Percentiles rank a stretch among this genome's conserved stretches.
phyloP scores from a whole-genome alignment of 2,888 invertebrate species.

The Idaea dimidiata region DNA sequence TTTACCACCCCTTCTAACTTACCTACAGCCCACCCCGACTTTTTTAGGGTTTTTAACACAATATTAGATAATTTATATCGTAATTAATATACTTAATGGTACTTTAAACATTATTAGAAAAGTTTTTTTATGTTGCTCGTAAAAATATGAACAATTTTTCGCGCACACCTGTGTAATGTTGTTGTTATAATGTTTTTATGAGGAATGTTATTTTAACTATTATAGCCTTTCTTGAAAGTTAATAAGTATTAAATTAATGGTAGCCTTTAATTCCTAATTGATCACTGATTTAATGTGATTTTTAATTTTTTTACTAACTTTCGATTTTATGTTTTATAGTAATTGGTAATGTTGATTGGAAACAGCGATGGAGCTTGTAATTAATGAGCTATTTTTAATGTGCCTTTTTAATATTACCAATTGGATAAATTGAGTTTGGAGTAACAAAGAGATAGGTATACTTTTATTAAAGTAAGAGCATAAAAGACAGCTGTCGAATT shows the following conservation, averaged over 20 bases:
- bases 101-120: conserved; percentile 73
- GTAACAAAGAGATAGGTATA: too few species aligned
- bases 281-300: too few species aligned
- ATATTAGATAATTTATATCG: conserved; percentile 78
- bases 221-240: neutral
- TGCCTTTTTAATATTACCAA: too few species aligned
- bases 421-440: too few species aligned
- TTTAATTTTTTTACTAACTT: too few species aligned
- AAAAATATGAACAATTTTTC: conserved; percentile 66
- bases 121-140: conserved; percentile 68
- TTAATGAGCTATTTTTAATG: too few species aligned
- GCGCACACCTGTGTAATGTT: conserved; percentile 58
- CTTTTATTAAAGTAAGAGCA: too few species aligned
- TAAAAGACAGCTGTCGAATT: too few species aligned
- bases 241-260: neutral
- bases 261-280: neutral
- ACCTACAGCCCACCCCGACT: conserved; percentile 41
- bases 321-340: too few species aligned
- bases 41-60: conserved; percentile 62
- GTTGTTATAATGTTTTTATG: conserved; percentile 34
- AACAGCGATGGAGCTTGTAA: too few species aligned
- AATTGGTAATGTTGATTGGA: too few species aligned
- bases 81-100: conserved; percentile 27
- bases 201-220: conserved; percentile 8
- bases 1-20: conserved; percentile 35